Evolutionary conservation across 30 jellyfish, hydroid and myxozoan genomes (phyloP), one percentile per base, ranked within the genome.

Genomic region (Turritopsis rubra): DNA sequence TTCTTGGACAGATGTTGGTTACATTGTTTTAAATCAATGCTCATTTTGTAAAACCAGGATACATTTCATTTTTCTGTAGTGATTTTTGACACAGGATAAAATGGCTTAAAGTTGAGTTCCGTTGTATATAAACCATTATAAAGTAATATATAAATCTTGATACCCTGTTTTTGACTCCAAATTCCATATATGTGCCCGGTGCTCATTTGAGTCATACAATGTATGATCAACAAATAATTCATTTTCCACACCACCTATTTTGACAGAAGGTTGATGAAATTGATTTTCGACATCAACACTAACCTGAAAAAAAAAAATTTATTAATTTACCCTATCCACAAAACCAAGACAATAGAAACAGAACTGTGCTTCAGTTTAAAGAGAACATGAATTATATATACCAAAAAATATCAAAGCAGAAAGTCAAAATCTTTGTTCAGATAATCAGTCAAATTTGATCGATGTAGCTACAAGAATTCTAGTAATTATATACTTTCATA

Each of bases 101-200:
- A n/a, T n/a, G n/a, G n/a, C n/a, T n/a, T n/a, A n/a, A n/a, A n/a
- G n/a, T n/a, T n/a, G n/a, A n/a, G n/a, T n/a, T n/a, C n/a, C n/a
- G n/a, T n/a, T n/a, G n/a, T n/a, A n/a, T n/a, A n/a, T n/a, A n/a
- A n/a, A n/a, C n/a, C n/a, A n/a, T n/a, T n/a, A n/a, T n/a, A n/a
- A n/a, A n/a, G n/a, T n/a, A 41, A 41, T 41, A 13, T 3, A 41
- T 41, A 41, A 41, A 41, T 5, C 60, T 41, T 3, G 88, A 25
- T 72, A 90, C 97, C 97, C 97, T 52, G 81, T 20, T 16, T 54
- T 79, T 26, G 97, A 85, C 60, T 78, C 86, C 29, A 90, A 86
- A 66, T 90, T 71, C 97, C 97, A 90, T 65, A 90, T 70, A 74
- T 23, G 97, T 75, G 75, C 90, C 68, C 53, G 80, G 78, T 54